Conservation (phyloP, 37 sponge, comb jelly and placozoan species). For the Eunapius fragilis region DNA sequence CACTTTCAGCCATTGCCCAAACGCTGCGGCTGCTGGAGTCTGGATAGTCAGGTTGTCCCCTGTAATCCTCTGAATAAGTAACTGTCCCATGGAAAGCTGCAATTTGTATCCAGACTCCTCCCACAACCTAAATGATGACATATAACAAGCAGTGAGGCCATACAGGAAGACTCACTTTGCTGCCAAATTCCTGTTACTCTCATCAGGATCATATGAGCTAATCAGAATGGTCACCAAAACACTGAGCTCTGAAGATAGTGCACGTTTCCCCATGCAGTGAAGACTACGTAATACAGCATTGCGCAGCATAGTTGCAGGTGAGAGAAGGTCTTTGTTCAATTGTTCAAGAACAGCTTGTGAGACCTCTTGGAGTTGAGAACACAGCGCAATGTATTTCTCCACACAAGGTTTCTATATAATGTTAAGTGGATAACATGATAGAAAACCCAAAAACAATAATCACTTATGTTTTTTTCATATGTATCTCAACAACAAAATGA, state of each 20-base stretch:
- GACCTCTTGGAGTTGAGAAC: conserved; percentile 6
- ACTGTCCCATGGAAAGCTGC: conserved; percentile 21
- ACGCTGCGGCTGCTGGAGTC: conserved; percentile 34
- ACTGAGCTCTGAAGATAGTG: conserved; percentile 1
- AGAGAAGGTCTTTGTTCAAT: conserved; percentile 10
- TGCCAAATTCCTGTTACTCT: conserved; percentile 45
- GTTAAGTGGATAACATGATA: not conserved
- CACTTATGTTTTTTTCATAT: too few species aligned
- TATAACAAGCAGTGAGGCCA: not conserved
- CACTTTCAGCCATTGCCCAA: conserved; percentile 50
- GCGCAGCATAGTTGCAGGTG: conserved; percentile 23
- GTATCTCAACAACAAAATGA: too few species aligned
- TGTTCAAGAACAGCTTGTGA: not conserved
- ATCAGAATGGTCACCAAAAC: conserved; percentile 48
- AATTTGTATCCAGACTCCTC: conserved; percentile 18
- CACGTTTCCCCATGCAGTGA: not conserved
- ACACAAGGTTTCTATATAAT: conserved; percentile 21
- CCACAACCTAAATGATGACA: conserved; percentile 53
- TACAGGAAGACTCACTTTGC: conserved; percentile 23
- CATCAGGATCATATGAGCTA: conserved; percentile 39
- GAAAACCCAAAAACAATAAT: too few species aligned
- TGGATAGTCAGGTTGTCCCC: conserved; percentile 34
- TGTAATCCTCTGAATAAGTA: conserved; percentile 30
- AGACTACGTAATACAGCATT: conserved; percentile 21
- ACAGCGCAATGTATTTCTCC: conserved; percentile 13